Percentiles rank a stretch among this genome's conserved stretches.
phyloP scores from a whole-genome alignment of 2,888 invertebrate species.

The Mesoligia furuncula region DNA sequence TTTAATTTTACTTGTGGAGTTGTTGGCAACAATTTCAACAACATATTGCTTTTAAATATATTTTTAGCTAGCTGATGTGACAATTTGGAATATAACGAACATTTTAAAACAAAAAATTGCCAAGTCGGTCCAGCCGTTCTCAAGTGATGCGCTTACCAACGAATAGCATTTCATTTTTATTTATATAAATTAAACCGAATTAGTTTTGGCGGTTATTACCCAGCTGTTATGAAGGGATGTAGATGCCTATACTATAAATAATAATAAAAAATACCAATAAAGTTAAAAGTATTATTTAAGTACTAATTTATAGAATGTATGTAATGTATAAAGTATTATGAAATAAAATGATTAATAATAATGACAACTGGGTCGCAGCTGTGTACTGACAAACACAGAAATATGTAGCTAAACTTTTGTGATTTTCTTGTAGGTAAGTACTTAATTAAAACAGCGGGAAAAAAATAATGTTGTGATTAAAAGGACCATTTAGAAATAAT shows the following conservation, averaged over 20 bases:
- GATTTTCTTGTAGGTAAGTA: too few species aligned
- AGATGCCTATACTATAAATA: too few species aligned
- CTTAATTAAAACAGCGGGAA: too few species aligned
- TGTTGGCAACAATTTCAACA: neutral
- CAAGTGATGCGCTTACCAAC: neutral
- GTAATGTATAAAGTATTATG: neutral
- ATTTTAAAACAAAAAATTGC: neutral
- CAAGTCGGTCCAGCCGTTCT: neutral
- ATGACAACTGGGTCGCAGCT: constrained; percentile 1
- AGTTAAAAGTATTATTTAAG: too few species aligned
- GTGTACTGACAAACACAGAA: neutral
- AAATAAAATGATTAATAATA: neutral
- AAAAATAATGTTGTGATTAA: too few species aligned
- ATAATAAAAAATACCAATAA: too few species aligned
- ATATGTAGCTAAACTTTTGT: neutral
- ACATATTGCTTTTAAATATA: neutral
- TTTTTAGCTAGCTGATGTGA: neutral
- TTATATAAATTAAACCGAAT: neutral
- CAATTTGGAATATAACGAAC: neutral
- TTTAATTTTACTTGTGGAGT: neutral
- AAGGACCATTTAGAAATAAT: neutral
- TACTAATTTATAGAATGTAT: too few species aligned
- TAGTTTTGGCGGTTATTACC: too few species aligned
- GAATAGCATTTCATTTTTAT: neutral
- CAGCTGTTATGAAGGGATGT: neutral